A percentile compares a stretch with the other conserved stretches of the same genome.
Conservation (phyloP, 2,797 vertebrate species). For the Sandelia bainsii region DNA sequence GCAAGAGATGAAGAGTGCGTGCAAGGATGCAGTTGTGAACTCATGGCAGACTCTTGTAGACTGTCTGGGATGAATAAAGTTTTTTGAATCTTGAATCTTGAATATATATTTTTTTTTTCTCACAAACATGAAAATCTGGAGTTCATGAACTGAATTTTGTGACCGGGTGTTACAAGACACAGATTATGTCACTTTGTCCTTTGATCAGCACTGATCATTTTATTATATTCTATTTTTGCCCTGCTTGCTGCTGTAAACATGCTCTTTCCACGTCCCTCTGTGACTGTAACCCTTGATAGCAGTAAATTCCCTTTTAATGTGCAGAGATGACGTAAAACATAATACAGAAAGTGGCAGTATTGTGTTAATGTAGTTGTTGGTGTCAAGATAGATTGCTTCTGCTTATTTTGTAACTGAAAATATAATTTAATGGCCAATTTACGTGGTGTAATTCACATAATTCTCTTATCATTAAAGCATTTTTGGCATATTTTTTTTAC, state of each 20-base stretch:
- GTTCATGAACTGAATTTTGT: slow-evolving; percentile 40
- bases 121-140: slow-evolving; percentile 5
- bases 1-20: slow-evolving; percentile 24
- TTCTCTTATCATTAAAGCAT: background rate
- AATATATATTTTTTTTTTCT: background rate
- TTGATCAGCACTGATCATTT: slow-evolving; percentile 44
- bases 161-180: slow-evolving; percentile 9
- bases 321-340: slow-evolving; percentile 24
- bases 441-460: slow-evolving; percentile 32
- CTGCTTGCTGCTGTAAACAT: slow-evolving; percentile 42
- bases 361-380: slow-evolving; percentile 30
- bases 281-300: slow-evolving; percentile 37
- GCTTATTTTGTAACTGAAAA: slow-evolving; percentile 11
- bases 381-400: background rate
- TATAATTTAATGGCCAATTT: slow-evolving; percentile 28
- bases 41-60: slow-evolving; percentile 19
- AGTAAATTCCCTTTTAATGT: slow-evolving; percentile 35
- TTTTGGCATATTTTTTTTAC: slow-evolving; percentile 3
- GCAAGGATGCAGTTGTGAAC: slow-evolving; percentile 16
- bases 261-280: slow-evolving; percentile 52
- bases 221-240: slow-evolving; percentile 7
- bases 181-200: slow-evolving; percentile 37
- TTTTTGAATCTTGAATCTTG: no score
- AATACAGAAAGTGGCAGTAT: background rate
- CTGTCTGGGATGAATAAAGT: no score